Conservation (phyloP, 2,797 vertebrate genomes). For the Distichodus sexfasciatus region DNA sequence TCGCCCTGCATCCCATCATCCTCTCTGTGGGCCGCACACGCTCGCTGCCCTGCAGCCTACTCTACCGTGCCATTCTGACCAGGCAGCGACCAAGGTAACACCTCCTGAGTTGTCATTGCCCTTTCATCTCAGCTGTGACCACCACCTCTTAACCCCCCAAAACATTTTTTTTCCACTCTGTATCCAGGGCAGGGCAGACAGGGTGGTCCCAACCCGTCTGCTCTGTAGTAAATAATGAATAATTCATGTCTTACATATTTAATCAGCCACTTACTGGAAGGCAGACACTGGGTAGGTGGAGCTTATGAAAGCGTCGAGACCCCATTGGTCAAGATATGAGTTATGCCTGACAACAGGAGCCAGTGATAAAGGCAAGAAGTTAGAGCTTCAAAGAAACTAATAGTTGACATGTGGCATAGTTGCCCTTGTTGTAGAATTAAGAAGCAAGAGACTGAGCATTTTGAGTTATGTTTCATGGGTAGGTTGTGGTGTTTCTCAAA, state of each 20-base stretch:
- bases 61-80: slow-evolving; percentile 86
- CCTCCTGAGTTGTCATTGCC: not conserved
- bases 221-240: slow-evolving; percentile 61
- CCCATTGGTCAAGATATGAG: slow-evolving; percentile 5
- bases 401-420: not conserved
- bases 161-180: not conserved
- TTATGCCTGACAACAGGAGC: slow-evolving; percentile 59
- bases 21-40: slow-evolving; percentile 80
- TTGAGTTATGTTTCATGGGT: not conserved
- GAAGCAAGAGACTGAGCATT: not conserved
- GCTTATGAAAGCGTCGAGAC: slow-evolving; percentile 4
- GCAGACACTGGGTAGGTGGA: slow-evolving; percentile 41
- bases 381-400: not conserved
- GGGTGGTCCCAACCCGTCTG: not conserved
- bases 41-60: slow-evolving; percentile 83
- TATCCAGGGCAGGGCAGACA: slow-evolving; percentile 3
- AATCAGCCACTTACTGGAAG: slow-evolving; percentile 46
- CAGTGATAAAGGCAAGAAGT: slow-evolving; percentile 46
- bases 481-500: slow-evolving; percentile 33
- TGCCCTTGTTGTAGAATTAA: slow-evolving; percentile 13
- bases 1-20: slow-evolving; percentile 88
- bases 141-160: not conserved
- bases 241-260: slow-evolving; percentile 65
- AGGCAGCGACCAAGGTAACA: slow-evolving; percentile 82
- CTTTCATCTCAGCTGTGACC: not conserved